phyloP scores from a whole-genome alignment of 2,113 vertebrate genomes.

The Salminus brasiliensis region DNA sequence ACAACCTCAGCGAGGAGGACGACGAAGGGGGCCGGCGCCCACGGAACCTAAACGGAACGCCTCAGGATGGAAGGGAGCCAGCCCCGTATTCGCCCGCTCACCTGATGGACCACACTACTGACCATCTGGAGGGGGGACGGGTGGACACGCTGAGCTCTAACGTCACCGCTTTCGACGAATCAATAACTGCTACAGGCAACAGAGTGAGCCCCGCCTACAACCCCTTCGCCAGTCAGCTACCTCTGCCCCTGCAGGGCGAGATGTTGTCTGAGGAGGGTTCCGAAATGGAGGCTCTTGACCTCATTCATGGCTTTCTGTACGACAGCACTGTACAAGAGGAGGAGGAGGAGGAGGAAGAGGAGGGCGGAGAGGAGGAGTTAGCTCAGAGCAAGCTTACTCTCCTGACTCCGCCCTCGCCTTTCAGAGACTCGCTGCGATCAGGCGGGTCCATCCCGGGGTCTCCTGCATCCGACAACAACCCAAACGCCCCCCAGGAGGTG shows the following conservation, averaged over 20 bases:
- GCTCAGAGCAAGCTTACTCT: constrained; percentile 80
- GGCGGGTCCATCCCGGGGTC: constrained; percentile 85
- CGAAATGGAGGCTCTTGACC: constrained; percentile 80
- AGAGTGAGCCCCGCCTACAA: constrained; percentile 67
- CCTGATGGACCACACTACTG: constrained; percentile 71
- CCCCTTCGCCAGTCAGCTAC: constrained; percentile 69
- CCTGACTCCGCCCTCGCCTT: constrained; percentile 93
- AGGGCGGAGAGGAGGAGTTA: constrained; percentile 67
- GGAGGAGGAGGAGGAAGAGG: constrained; percentile 75
- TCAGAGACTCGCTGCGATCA: constrained; percentile 92
- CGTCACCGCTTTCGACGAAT: constrained; percentile 72
- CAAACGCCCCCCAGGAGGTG: constrained; percentile 80
- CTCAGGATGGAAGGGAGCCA: constrained; percentile 68
- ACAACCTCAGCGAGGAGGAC: constrained; percentile 85
- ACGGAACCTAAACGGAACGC: constrained; percentile 61
- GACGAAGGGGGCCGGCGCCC: constrained; percentile 70
- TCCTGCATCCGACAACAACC: constrained; percentile 81
- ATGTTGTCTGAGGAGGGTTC: constrained; percentile 71
- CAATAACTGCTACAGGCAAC: constrained; percentile 56
- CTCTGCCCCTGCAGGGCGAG: constrained; percentile 72
- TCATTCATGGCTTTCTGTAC: constrained; percentile 87
- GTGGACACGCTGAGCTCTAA: constrained; percentile 80
- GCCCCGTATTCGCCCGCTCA: constrained; percentile 77
- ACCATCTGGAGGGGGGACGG: constrained; percentile 79
- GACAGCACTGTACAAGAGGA: constrained; percentile 78